phyloP scores from a whole-genome alignment of 2,888 invertebrate genomes.

The Chalcis sispes region DNA sequence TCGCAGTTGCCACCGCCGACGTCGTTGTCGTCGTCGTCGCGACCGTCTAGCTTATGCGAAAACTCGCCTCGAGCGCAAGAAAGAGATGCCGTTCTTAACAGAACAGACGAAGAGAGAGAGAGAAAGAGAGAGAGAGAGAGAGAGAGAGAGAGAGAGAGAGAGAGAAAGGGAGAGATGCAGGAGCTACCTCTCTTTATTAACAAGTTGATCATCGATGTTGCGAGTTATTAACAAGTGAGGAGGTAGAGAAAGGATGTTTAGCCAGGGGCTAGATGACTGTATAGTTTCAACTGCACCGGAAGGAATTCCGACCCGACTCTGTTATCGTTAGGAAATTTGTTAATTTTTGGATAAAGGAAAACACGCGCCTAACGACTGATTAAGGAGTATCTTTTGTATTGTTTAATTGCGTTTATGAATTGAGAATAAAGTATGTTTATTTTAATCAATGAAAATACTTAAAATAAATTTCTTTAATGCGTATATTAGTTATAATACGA shows the following conservation, averaged over 20 bases:
- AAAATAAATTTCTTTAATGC: too few relatives aligned
- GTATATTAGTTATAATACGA: too few relatives aligned
- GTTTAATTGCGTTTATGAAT: too few relatives aligned
- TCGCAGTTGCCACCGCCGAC: neutral
- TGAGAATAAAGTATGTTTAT: too few relatives aligned
- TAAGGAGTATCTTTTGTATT: too few relatives aligned
- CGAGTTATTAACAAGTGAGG: conserved; percentile 48
- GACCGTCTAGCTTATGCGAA: conserved; percentile 27
- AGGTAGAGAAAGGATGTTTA: conserved; percentile 35
- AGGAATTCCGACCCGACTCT: neutral
- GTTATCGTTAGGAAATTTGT: conserved; percentile 15
- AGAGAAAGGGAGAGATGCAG: neutral
- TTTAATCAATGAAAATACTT: too few relatives aligned
- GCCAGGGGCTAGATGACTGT: conserved; percentile 25
- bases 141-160: neutral
- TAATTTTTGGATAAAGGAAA: neutral
- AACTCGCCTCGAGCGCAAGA: conserved; percentile 21
- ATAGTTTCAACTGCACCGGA: conserved; percentile 3
- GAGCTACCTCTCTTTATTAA: conserved; percentile 52
- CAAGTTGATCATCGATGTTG: conserved; percentile 54
- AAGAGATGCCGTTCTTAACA: neutral
- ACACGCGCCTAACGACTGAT: too few relatives aligned
- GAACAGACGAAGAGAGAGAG: neutral
- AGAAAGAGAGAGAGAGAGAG: neutral
- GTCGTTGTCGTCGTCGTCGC: neutral